Evolutionary conservation across 2,888 invertebrate genomes (phyloP).

Genomic region (Euplexia lucipara): DNA sequence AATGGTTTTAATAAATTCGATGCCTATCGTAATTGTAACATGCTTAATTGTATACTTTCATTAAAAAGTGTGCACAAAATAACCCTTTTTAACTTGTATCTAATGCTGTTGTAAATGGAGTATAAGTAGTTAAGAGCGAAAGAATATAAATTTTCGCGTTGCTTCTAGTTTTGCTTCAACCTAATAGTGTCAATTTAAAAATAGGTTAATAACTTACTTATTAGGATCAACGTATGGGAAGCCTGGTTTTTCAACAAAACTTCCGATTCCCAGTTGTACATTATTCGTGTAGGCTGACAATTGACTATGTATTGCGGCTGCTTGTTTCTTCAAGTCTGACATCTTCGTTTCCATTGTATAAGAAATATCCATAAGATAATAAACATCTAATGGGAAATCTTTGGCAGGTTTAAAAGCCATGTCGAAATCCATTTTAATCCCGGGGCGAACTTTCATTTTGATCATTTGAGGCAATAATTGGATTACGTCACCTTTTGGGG

Average conservation of each 20-base stretch:
- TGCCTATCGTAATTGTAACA: too few relatives aligned
- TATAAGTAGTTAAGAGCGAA: too few relatives aligned
- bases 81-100: too few relatives aligned
- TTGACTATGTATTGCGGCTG: constrained; percentile 82
- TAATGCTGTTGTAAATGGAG: too few relatives aligned
- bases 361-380: constrained; percentile 95
- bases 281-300: constrained; percentile 92
- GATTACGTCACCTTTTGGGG: constrained; percentile 43
- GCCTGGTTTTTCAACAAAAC: constrained; percentile 93
- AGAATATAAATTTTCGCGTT: too few relatives aligned
- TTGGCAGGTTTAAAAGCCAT: constrained; percentile 92
- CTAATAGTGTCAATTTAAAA: too few relatives aligned
- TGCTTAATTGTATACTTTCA: too few relatives aligned
- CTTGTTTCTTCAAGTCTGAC: constrained; percentile 86
- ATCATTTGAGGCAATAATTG: constrained; percentile 91
- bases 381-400: constrained; percentile 96
- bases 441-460: constrained; percentile 86
- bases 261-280: constrained; percentile 93
- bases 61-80: too few relatives aligned
- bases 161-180: too few relatives aligned
- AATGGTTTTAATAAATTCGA: too few relatives aligned
- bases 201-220: constrained; percentile 71
- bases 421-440: constrained; percentile 76
- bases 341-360: constrained; percentile 93
- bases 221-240: constrained; percentile 90